Base-by-base conservation (phyloP, 2,888 invertebrate species). In the Crocallis elinguaria region DNA sequence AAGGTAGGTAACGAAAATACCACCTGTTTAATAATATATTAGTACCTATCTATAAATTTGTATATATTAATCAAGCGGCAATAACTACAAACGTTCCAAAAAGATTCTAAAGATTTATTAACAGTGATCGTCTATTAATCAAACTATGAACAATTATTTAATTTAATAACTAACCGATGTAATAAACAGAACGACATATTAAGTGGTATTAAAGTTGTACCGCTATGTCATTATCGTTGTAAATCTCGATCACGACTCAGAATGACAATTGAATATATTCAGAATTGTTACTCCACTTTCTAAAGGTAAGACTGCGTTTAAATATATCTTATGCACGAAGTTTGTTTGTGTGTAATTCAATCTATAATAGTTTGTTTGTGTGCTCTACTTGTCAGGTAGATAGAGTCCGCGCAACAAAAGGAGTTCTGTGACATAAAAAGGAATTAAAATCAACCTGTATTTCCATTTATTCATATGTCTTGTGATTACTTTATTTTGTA, bases 241-340 rank as follows among this genome's bases (percentile, higher is more conserved):
- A 52, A 45, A 54, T 55, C 57, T 49, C 42, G 39, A 37, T 53
- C 48, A 49, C 54, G 43, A 57, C 35, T 19, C 21, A 11, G 35
- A 36, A 49, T 50, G 52, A 60, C 60, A 56, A 60, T 56, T 60
- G 60, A 56, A 39, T 42, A 36, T 41, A 41, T 37, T 44, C 30
- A 21, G 21, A 25, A 39, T 48, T 25, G 48, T 45, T 32, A 44
- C 3, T 13, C 38, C 16, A 37, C 57, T 57, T 52, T 49, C 52
- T 49, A 57, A 41, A 55, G 29, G n/a, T 13, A 13, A 19, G 19
- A 19, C 3, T 19, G 19, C 19, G 29, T 16, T 7, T 30, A 23
- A 14, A 43, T 37, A 23, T 43, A 49, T 37, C 17, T 1, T 33
- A 33, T 6, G 16, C 37, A 16, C 9, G 21, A 25, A 7, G 7